Percentiles rank a stretch among this genome's conserved stretches.
Conservation (phyloP, 2,797 vertebrate species). For the Cuculus canorus region DNA sequence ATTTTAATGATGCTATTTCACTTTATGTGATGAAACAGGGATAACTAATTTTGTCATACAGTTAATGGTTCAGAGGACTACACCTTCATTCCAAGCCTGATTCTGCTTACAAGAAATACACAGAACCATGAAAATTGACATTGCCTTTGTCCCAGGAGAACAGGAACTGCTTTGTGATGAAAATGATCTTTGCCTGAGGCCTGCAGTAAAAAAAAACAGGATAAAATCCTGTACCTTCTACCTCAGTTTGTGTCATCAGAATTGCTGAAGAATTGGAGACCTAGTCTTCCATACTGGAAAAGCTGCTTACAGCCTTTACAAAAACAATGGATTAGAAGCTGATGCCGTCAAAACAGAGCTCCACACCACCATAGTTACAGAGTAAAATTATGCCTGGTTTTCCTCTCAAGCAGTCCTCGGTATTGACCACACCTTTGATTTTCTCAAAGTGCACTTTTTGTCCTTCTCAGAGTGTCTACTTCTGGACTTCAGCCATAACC, state of each 20-base stretch:
- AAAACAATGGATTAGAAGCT: not conserved
- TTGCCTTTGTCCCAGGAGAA: not conserved
- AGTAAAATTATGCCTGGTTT: not conserved
- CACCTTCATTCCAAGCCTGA: not conserved
- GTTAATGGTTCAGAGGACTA: not conserved
- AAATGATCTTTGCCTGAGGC: not conserved
- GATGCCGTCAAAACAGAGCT: not conserved
- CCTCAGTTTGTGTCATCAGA: not conserved
- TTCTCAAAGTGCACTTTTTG: not conserved
- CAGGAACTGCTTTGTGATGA: not conserved
- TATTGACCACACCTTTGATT: not conserved
- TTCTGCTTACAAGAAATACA: not conserved
- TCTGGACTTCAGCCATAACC: not conserved
- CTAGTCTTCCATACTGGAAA: not conserved
- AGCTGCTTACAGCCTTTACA: not conserved
- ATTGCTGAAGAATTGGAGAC: not conserved
- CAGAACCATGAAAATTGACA: not conserved
- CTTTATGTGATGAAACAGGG: not conserved
- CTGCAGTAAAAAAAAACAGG: not conserved
- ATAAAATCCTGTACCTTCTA: not conserved
- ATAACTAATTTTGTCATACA: not conserved
- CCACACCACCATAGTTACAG: not conserved
- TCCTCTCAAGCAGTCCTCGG: not conserved
- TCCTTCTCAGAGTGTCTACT: not conserved
- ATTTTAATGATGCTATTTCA: slow-evolving; percentile 21